A percentile compares a stretch with the other conserved stretches of the same genome.
These are phyloP conservation scores for Bicyclus anynana DNA, from an alignment of 1,140 invertebrate species.

Conservation along the genomic window DNA sequence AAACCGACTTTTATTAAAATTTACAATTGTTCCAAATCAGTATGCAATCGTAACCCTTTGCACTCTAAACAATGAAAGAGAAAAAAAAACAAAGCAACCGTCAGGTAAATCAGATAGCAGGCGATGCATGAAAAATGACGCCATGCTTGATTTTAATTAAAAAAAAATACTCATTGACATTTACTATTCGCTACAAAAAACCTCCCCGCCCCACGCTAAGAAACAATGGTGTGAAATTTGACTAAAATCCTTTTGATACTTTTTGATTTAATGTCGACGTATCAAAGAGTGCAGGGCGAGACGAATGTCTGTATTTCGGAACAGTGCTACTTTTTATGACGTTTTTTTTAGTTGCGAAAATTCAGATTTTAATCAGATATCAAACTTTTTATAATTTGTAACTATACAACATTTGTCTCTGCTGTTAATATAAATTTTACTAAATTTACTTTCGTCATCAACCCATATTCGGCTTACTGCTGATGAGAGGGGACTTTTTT, in stretches of 20 bases:
- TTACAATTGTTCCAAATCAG: slow-evolving; percentile 14
- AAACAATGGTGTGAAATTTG: slow-evolving; percentile 69
- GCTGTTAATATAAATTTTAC: too few relatives aligned
- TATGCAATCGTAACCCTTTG: slow-evolving; percentile 17
- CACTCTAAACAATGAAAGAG: slow-evolving; percentile 16
- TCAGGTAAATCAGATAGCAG: slow-evolving; percentile 71
- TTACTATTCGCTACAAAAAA: slow-evolving; percentile 58
- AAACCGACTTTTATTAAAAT: background rate
- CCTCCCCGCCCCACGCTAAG: slow-evolving; percentile 37
- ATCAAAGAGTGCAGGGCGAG: slow-evolving; percentile 49
- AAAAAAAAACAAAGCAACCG: slow-evolving; percentile 54
- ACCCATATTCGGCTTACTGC: too few relatives aligned
- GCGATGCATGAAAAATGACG: slow-evolving; percentile 77
- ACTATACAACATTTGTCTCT: too few relatives aligned
- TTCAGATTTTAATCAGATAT: slow-evolving; percentile 56
- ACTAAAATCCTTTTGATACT: slow-evolving; percentile 60
- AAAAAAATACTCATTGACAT: slow-evolving; percentile 62
- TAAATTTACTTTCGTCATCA: too few relatives aligned
- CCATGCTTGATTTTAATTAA: slow-evolving; percentile 55
- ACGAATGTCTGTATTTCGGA: slow-evolving; percentile 46
- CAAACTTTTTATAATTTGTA: slow-evolving; percentile 4
- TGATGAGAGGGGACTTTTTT: too few relatives aligned
- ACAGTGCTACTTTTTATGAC: slow-evolving; percentile 43
- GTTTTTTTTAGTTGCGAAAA: slow-evolving; percentile 41
- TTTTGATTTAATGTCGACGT: slow-evolving; percentile 64